Conservation (phyloP, 2,113 vertebrate species). For the Pelecanoides urinatrix region DNA sequence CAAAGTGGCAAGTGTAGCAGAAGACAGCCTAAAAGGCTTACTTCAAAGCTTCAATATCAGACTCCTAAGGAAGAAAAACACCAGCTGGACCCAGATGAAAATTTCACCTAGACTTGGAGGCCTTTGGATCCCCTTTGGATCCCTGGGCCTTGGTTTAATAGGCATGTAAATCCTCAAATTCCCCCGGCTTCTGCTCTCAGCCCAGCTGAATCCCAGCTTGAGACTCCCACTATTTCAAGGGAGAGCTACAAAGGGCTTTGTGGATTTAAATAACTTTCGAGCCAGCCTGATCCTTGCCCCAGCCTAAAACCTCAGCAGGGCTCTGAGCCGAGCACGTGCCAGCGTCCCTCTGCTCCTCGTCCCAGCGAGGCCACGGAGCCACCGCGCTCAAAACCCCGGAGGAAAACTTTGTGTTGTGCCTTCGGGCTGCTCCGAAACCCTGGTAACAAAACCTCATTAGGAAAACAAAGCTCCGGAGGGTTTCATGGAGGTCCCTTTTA, state of each 20-base stretch:
- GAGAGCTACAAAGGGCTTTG: not conserved
- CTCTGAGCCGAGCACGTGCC: not conserved
- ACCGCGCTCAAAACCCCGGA: accelerated
- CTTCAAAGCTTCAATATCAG: not conserved
- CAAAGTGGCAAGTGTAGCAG: not conserved
- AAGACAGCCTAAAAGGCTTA: not conserved
- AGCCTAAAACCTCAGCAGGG: accelerated
- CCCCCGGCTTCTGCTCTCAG: not conserved
- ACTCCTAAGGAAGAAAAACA: not conserved
- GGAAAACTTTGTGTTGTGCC: not conserved
- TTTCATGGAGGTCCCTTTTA: not conserved
- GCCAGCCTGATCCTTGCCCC: accelerated
- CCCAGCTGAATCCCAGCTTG: not conserved
- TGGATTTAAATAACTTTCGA: not conserved
- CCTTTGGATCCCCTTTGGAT: not conserved
- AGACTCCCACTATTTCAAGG: not conserved
- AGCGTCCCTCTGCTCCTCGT: not conserved
- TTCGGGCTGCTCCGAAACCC: not conserved
- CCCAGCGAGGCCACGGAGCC: accelerated
- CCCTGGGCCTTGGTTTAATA: not conserved
- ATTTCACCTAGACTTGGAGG: not conserved
- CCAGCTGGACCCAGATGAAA: not conserved
- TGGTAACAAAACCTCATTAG: not conserved
- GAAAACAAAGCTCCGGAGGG: not conserved
- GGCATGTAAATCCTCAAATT: not conserved